A percentile compares a stretch with the other conserved stretches of the same genome.
Evolutionary conservation across 2,113 vertebrate species (phyloP).

Genomic region (Crotophaga sulcirostris): DNA sequence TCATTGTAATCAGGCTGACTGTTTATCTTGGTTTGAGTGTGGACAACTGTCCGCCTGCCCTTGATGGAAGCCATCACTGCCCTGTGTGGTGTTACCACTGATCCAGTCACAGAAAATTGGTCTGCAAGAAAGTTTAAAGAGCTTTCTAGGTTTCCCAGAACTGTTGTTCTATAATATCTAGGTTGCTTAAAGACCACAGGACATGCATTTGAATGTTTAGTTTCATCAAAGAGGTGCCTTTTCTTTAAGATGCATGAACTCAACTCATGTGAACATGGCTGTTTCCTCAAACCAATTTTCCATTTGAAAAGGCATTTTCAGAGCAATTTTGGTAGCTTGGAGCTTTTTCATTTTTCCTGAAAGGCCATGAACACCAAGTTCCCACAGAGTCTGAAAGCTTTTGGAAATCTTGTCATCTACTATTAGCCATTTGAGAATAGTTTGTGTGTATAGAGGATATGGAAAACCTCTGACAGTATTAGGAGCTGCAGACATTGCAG

Average conservation of each 20-base stretch:
- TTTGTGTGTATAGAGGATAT: background rate
- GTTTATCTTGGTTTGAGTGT: background rate
- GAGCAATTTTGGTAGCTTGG: background rate
- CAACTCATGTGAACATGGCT: background rate
- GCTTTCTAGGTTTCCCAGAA: background rate
- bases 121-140: background rate
- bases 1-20: background rate
- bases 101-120: background rate
- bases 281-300: background rate
- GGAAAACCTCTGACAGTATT: background rate
- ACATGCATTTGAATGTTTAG: background rate
- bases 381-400: background rate
- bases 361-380: background rate
- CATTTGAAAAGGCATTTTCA: background rate
- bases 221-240: background rate
- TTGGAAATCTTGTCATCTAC: background rate
- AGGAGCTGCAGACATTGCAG: background rate
- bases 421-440: background rate
- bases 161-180: background rate
- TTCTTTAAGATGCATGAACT: background rate
- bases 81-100: background rate
- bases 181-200: background rate
- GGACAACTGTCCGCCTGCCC: background rate
- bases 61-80: background rate
- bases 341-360: background rate